These are phyloP conservation scores for Dryobates pubescens DNA, from an alignment of 2,797 vertebrate species.

Conservation along the genomic window DNA sequence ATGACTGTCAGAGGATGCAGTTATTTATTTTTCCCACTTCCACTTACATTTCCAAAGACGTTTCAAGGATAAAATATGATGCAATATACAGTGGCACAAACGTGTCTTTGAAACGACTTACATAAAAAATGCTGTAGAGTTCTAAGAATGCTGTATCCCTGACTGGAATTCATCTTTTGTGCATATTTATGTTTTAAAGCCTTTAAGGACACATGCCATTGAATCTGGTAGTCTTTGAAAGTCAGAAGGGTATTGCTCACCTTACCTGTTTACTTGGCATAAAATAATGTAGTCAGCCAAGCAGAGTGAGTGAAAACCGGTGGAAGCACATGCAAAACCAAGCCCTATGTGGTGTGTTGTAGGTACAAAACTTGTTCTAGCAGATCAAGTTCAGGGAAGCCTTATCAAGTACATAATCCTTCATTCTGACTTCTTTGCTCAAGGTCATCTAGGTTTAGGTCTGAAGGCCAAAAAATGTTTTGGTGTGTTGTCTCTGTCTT, in stretches of 20 bases:
- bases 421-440: neutral
- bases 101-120: neutral
- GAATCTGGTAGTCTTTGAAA: neutral
- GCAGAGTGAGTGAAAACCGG: neutral
- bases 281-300: neutral
- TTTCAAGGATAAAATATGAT: neutral
- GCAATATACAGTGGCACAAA: too few species aligned
- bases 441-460: neutral
- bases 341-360: neutral
- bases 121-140: neutral
- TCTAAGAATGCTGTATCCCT: neutral
- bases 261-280: neutral
- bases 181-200: neutral
- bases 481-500: rapidly evolving
- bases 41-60: neutral
- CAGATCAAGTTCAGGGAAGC: neutral
- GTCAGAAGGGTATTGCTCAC: neutral
- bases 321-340: neutral
- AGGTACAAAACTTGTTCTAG: neutral
- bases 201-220: neutral
- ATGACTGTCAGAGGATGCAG: neutral
- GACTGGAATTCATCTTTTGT: neutral
- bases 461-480: neutral
- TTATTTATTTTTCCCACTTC: rapidly evolving
- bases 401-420: neutral